These are phyloP conservation scores for Drosophila nikananu DNA, from an alignment of 1,140 invertebrate genomes.

Conservation along the genomic window DNA sequence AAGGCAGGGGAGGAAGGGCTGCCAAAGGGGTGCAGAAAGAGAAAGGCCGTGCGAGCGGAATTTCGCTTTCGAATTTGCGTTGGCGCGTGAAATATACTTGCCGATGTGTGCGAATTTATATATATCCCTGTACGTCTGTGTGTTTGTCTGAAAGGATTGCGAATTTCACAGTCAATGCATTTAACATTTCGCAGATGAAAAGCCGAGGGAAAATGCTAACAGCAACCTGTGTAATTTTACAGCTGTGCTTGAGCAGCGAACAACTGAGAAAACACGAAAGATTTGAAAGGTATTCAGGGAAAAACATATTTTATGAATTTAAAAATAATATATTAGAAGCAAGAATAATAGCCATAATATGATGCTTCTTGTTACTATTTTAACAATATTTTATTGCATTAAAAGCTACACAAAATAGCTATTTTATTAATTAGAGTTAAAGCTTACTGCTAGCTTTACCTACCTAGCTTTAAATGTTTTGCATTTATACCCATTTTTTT, in stretches of 20 bases:
- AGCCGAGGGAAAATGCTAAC: constrained; percentile 38
- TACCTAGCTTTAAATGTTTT: too few relatives aligned
- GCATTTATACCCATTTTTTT: background rate
- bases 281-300: background rate
- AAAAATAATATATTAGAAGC: background rate
- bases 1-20: background rate
- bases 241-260: constrained; percentile 27
- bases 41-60: constrained; percentile 53
- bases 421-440: too few relatives aligned
- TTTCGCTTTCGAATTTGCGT: constrained; percentile 78
- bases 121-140: constrained; percentile 16
- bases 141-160: constrained; percentile 64
- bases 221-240: constrained; percentile 69
- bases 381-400: background rate
- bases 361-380: too few relatives aligned
- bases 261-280: constrained; percentile 2
- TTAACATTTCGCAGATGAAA: constrained; percentile 37
- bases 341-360: too few relatives aligned
- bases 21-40: constrained; percentile 18
- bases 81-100: constrained; percentile 76
- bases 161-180: constrained; percentile 71
- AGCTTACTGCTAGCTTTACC: too few relatives aligned
- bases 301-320: background rate
- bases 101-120: constrained; percentile 5
- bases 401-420: background rate